Percentiles rank a stretch among this genome's conserved stretches.
Evolutionary conservation across 2,797 vertebrate genomes (phyloP).

Genomic region (Varecia variegata): DNA sequence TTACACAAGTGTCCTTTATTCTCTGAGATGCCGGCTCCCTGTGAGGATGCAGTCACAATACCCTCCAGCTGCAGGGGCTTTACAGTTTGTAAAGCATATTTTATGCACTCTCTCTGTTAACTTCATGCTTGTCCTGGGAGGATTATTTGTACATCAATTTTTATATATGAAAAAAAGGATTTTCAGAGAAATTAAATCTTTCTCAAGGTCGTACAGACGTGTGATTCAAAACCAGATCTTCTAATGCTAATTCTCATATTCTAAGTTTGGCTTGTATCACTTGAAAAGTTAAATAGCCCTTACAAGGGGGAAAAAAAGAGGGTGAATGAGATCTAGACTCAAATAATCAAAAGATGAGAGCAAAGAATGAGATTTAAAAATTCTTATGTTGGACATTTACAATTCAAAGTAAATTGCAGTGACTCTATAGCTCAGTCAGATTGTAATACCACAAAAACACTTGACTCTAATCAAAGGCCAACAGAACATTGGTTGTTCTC

Average conservation of each 20-base stretch:
- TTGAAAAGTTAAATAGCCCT: constrained; percentile 60
- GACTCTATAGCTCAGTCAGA: constrained; percentile 14
- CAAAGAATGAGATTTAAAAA: background rate
- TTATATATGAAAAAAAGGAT: background rate
- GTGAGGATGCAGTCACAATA: background rate
- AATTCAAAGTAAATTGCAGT: constrained; percentile 66
- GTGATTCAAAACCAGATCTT: constrained; percentile 33
- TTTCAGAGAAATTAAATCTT: constrained; percentile 59
- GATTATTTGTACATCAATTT: constrained; percentile 39
- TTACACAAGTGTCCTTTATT: background rate
- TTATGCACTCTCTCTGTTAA: constrained; percentile 41
- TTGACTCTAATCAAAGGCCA: constrained; percentile 71
- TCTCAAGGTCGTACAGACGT: constrained; percentile 30
- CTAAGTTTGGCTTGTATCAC: background rate
- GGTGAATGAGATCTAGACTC: background rate
- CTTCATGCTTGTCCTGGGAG: background rate
- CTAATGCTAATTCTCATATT: constrained; percentile 14
- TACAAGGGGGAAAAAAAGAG: background rate
- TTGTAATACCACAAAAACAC: constrained; percentile 56
- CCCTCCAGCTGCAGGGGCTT: background rate
- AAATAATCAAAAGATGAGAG: constrained; percentile 46
- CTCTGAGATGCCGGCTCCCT: background rate
- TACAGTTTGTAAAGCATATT: background rate
- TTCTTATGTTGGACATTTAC: constrained; percentile 57
- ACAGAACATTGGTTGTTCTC: constrained; percentile 49